Conservation (phyloP, 2,888 invertebrate species). For the Drosophila birchii region DNA sequence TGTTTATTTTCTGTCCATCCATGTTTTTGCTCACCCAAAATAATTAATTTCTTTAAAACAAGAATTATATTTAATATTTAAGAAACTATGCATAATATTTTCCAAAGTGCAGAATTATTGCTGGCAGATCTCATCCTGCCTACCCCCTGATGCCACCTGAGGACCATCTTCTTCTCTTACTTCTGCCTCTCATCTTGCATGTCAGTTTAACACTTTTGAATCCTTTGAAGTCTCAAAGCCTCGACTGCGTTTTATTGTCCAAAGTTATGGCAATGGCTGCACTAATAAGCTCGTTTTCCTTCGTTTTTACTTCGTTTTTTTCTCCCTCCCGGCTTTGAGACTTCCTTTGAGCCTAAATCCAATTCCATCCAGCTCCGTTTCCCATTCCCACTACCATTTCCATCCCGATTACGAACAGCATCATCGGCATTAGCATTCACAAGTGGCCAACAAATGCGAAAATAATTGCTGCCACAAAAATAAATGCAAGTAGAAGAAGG, state of each 20-base stretch:
- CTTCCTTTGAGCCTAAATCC: conserved; percentile 4
- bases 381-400: conserved; percentile 1
- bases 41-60: no score
- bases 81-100: background rate
- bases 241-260: conserved; percentile 69
- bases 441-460: conserved; percentile 84
- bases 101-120: conserved; percentile 25
- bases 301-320: background rate
- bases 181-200: conserved; percentile 64
- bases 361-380: conserved; percentile 6
- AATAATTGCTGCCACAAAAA: conserved; percentile 83
- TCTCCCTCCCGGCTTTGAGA: background rate
- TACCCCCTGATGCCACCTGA: conserved; percentile 5
- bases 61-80: no score
- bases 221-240: conserved; percentile 60
- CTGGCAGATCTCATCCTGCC: conserved; percentile 6
- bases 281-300: conserved; percentile 76
- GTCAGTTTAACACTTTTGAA: conserved; percentile 77
- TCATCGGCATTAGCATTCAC: conserved; percentile 65
- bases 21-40: no score
- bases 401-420: conserved; percentile 16
- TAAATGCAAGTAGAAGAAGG: conserved; percentile 23
- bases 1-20: no score
- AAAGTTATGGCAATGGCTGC: conserved; percentile 73
- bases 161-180: conserved; percentile 7